Evolutionary conservation across 92 coral and sea anemone genomes (phyloP), one percentile per base, ranked within the genome.

Genomic region (Palythoa heliodiscus): DNA sequence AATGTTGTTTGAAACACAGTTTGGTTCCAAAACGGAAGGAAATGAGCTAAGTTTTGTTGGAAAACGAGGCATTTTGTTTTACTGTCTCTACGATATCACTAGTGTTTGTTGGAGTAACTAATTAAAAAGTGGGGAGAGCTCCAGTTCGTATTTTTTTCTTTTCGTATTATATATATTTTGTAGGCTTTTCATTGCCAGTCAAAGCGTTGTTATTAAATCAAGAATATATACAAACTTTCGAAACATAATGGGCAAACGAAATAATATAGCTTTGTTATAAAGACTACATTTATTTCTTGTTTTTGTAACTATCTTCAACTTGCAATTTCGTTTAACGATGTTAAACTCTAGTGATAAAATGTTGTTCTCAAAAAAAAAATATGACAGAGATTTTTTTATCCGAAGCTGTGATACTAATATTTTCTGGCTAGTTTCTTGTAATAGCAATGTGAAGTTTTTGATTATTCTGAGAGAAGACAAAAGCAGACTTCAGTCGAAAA

Each of bases 21-120:
- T 80, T 80, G 84, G 84, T 70, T 80, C 84, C 74, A 80, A 48
- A 80, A 80, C 84, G 84, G 74, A 80, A 80, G 84, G 74, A 80
- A 79, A 79, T 79, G 83, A 64, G 84, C 84, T 80, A 25, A 64
- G 58, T 64, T 64, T 47, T 64, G 60, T 23, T 80, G 63, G 48
- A 48, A 80, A 77, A 80, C 23, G 73, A 47, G 84, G 55, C 84
- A 80, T 67, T 80, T 80, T 66, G 72, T 24, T 52, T 64, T 25
- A 23, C 83, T 17, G 54, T 11, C 39, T 35, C 23, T 9, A 24
- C 8, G 13, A 64, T 2, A 52, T 19, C 60, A 10, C 24, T 22
- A 63, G 72, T 3, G n/a, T 64, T 64, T 52, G 64, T n/a, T 24
- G 54, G 11, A 22, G 24, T 20, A 80, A 40, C 71, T 52, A 13